Conservation (phyloP, 2,888 invertebrate genomes). For the Cataglyphis livida region DNA sequence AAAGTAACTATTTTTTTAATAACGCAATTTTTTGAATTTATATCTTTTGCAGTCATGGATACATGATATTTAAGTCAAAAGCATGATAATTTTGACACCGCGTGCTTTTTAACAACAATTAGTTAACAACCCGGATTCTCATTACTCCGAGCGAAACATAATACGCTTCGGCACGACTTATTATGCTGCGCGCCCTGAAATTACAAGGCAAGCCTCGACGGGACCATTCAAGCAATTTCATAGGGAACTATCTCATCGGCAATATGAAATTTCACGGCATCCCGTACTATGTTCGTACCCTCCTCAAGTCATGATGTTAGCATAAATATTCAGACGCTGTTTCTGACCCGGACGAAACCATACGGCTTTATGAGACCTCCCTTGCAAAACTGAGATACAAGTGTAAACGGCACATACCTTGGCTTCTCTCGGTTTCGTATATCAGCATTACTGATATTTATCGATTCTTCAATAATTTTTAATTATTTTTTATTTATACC, state of each 20-base stretch:
- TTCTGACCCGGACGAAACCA: constrained; percentile 64
- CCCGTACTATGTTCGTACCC: constrained; percentile 27
- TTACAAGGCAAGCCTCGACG: constrained; percentile 62
- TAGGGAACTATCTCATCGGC: constrained; percentile 52
- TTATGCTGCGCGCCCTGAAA: constrained; percentile 63
- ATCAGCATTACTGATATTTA: neutral
- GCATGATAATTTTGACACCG: neutral
- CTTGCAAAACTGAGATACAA: constrained; percentile 1
- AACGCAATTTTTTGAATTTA: neutral
- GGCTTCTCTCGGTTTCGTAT: neutral
- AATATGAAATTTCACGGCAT: constrained; percentile 59
- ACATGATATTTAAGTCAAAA: neutral
- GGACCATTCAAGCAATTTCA: constrained; percentile 61
- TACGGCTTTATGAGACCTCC: constrained; percentile 64
- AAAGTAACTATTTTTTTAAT: neutral
- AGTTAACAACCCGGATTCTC: constrained; percentile 34
- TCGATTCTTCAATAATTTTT: neutral
- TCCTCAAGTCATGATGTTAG: constrained; percentile 49
- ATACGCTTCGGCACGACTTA: constrained; percentile 38
- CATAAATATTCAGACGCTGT: constrained; percentile 69
- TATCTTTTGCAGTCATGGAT: neutral
- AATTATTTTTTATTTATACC: neutral
- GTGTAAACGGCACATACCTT: neutral
- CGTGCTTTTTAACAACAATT: constrained; percentile 7
- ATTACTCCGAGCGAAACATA: constrained; percentile 36